Evolutionary conservation across 2,797 vertebrate species (phyloP), one percentile per base, ranked within the genome.

Genomic region (Arrhamphus sclerolepis): DNA sequence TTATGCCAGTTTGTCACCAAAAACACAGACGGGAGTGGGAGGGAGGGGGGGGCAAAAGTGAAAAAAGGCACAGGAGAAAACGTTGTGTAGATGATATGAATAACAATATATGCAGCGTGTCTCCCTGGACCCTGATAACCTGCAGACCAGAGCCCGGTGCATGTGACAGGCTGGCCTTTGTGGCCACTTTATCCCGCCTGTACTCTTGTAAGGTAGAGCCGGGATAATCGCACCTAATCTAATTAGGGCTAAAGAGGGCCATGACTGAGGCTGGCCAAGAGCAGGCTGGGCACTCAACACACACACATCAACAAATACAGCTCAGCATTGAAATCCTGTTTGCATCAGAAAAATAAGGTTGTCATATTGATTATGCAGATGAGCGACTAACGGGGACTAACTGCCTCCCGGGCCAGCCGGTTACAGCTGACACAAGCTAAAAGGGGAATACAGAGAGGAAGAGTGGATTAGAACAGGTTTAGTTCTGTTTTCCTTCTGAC

Each of bases 281-380:
- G 83, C 85, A 85, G 76, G 81, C 84, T 76, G 84, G 93, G 76
- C 73, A 64, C 74, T 62, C 55, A 43, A 66, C 61, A 75, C 68
- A 62, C 60, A 75, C 77, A 75, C 62, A 62, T 7, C 46, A 66
- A 46, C 82, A 80, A 74, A 83, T 80, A 94, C 93, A 95, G 94
- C 94, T 96, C 93, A 91, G 91, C 92, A 91, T 90, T 93, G 85
- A 95, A 97, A 96, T 96, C 95, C 93, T 94, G 94, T 97, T 97
- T 95, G 95, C 94, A 94, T 96, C 93, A 93, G 94, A 96, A 96
- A 96, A 95, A 97, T 95, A 96, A 96, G 95, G 95, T 96, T 98
- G 97, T 98, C 96, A 96, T 98, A 98, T 98, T 95, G 96, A 98
- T 98, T 98, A 98, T 98, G 95, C 94, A 97, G 88, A 98, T 97